These are phyloP conservation scores for Clarias batrachus DNA, from an alignment of 2,113 vertebrate genomes.

Conservation along the genomic window DNA sequence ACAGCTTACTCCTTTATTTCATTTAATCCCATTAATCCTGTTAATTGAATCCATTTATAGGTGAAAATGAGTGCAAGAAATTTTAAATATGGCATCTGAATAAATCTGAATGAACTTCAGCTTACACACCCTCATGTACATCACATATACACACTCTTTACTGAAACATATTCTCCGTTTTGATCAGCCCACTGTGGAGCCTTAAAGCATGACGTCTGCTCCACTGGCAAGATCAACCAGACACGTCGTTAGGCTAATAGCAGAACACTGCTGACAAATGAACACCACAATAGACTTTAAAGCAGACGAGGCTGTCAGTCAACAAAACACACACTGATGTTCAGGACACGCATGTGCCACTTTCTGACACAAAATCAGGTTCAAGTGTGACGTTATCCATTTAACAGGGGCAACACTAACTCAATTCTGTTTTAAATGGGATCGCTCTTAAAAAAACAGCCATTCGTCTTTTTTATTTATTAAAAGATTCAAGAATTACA, in stretches of 20 bases:
- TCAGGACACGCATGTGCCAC: slow-evolving; percentile 5
- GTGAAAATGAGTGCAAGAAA: background rate
- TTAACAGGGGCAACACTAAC: background rate
- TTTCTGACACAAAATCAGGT: background rate
- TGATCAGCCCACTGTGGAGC: background rate
- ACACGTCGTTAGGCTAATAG: slow-evolving; percentile 12
- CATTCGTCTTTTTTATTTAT: background rate
- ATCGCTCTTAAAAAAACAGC: background rate
- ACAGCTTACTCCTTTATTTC: background rate
- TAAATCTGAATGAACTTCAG: background rate
- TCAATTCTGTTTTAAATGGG: background rate
- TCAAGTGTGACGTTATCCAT: background rate
- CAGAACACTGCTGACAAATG: slow-evolving; percentile 12
- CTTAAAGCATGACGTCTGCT: background rate
- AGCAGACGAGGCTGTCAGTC: slow-evolving; percentile 31
- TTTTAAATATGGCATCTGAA: background rate
- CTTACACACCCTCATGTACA: background rate
- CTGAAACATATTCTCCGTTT: background rate
- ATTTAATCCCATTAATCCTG: background rate
- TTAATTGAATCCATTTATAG: background rate
- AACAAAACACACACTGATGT: slow-evolving; percentile 24
- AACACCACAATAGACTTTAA: slow-evolving; percentile 34
- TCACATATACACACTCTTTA: background rate
- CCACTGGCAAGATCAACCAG: background rate
- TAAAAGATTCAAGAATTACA: background rate